Percentiles rank a stretch among this genome's conserved stretches.
phyloP scores from a whole-genome alignment of 2,797 vertebrate species.

The Acrocephalus scirpaceus region DNA sequence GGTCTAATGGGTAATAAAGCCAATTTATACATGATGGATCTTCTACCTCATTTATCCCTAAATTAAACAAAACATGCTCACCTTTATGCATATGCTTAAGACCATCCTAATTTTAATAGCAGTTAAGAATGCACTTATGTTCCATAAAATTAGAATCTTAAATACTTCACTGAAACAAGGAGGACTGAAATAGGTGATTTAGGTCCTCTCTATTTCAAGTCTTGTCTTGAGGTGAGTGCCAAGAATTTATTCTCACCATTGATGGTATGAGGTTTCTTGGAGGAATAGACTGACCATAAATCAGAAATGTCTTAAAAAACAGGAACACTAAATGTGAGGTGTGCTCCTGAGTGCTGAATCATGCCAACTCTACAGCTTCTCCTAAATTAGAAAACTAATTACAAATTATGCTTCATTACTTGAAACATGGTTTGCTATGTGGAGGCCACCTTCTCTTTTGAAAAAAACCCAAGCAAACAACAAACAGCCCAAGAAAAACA shows the following conservation, averaged over 20 bases:
- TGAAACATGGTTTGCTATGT: not conserved
- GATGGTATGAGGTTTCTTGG: not conserved
- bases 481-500: not conserved
- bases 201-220: not conserved
- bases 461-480: not conserved
- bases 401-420: not conserved
- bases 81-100: not conserved
- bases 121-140: not conserved
- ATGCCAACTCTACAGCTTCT: not conserved
- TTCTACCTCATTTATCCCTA: not conserved
- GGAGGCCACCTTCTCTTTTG: not conserved
- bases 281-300: not conserved
- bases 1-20: not conserved
- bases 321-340: not conserved
- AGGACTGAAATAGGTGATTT: not conserved
- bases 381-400: slow-evolving; percentile 12
- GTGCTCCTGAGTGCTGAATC: slow-evolving; percentile 24
- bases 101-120: not conserved
- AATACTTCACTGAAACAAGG: not conserved
- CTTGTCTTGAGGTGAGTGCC: not conserved
- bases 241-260: not conserved
- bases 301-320: not conserved
- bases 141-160: not conserved
- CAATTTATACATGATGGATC: not conserved
- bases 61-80: slow-evolving; percentile 3